A percentile compares a stretch with the other conserved stretches of the same genome.
These are phyloP conservation scores for Proisotoma minuta DNA, from an alignment of 2,888 invertebrate species.

Conservation along the genomic window DNA sequence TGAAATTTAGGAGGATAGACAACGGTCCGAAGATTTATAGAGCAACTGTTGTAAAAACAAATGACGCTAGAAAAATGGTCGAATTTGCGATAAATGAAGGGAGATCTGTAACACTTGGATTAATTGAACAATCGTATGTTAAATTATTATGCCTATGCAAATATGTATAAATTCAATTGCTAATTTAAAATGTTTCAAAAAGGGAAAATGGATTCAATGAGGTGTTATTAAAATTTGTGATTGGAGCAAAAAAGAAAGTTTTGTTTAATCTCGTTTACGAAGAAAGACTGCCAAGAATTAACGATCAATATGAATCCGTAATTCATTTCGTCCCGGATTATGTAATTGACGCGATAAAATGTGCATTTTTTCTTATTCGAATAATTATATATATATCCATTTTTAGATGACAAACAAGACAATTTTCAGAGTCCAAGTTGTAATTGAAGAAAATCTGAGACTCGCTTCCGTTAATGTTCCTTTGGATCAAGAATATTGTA, in stretches of 20 bases:
- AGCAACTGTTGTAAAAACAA: slow-evolving; percentile 48
- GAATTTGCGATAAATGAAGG: slow-evolving; percentile 46
- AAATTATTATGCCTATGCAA: neutral
- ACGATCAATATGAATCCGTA: neutral
- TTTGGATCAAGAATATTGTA: neutral
- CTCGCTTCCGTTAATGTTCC: neutral
- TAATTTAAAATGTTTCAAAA: neutral
- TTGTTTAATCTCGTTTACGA: slow-evolving; percentile 8
- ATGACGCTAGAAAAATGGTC: slow-evolving; percentile 46
- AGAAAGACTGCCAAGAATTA: slow-evolving; percentile 8
- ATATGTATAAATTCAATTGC: neutral
- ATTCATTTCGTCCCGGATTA: slow-evolving; percentile 6
- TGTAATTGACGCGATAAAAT: too few species aligned
- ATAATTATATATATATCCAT: neutral
- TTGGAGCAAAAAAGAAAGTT: slow-evolving; percentile 2
- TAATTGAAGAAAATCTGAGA: slow-evolving; percentile 5
- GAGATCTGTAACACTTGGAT: slow-evolving; percentile 23
- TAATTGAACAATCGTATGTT: slow-evolving; percentile 25
- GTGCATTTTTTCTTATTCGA: neutral
- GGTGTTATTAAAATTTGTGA: slow-evolving; percentile 7
- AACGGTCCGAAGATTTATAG: slow-evolving; percentile 24
- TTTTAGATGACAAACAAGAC: slow-evolving; percentile 6
- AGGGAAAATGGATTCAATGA: slow-evolving; percentile 3
- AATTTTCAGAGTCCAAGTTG: neutral
- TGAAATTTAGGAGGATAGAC: slow-evolving; percentile 27